Base-by-base conservation (phyloP, 1,140 invertebrate genomes). In the Penaeus vannamei region DNA sequence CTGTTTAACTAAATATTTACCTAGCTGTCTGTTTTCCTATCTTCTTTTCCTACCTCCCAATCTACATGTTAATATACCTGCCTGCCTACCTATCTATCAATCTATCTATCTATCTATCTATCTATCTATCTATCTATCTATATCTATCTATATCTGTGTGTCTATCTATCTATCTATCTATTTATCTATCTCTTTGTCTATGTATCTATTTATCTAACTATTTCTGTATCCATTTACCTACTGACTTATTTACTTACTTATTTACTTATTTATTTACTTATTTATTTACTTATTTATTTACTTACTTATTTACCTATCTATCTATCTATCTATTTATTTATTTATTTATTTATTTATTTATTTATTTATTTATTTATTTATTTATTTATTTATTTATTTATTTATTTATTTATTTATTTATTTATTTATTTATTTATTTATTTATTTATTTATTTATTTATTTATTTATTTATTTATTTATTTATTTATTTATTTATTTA, bases 381-480 rank as follows among this genome's bases (percentile, higher is more conserved):
- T 23, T 10, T 60, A 60, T 81, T 7, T 81, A 62, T n/a, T 12
- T 81, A 62, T n/a, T 12, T 20, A 62, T n/a, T 1, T 81, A 62
- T 59, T 7, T 59, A 62, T n/a, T 12, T 81, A 81, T n/a, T 12
- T 81, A 60, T n/a, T 10, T 81, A 62, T 81, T 7, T 62, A 81
- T n/a, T 10, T 81, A 62, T n/a, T 12, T 81, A 62, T n/a, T 12
- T 81, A 62, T n/a, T 10, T 81, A 59, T n/a, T 10, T 81, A 59
- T n/a, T 10, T 20, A 81, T n/a, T 1, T 81, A 81, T 81, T 7
- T 81, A 59, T n/a, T 10, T 81, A 62, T n/a, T 10, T 81, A 62
- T n/a, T 10, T 81, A 62, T 81, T 7, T 81, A 62, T n/a, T 10
- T 81, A 81, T n/a, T 12, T 81, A 62, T n/a, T 12, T 81, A 60